A percentile compares a stretch with the other conserved stretches of the same genome.
Evolutionary conservation across 2,888 invertebrate genomes (phyloP).

Genomic region (Cheilosia vernalis): DNA sequence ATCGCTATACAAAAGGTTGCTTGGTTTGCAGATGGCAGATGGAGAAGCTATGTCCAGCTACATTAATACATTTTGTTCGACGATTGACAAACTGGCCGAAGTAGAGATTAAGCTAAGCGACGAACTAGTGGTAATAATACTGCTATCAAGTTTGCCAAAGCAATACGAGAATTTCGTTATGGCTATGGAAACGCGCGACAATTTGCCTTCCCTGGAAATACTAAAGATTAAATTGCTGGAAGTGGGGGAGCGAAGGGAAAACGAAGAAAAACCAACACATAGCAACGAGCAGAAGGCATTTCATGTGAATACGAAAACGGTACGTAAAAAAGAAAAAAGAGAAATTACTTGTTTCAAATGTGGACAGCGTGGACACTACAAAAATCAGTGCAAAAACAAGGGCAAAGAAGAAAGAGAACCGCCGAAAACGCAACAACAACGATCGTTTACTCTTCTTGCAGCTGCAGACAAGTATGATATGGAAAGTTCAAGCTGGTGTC

Average conservation of each 20-base stretch:
- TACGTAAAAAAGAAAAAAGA: conserved; percentile 44
- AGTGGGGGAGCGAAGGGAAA: conserved; percentile 33
- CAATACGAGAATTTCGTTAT: conserved; percentile 51
- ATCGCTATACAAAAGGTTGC: conserved; percentile 64
- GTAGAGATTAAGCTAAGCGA: conserved; percentile 34
- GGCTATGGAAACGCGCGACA: conserved; percentile 44
- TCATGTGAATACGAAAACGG: conserved; percentile 35
- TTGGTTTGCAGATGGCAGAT: conserved; percentile 51
- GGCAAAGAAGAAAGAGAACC: conserved; percentile 45
- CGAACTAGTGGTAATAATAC: conserved; percentile 49
- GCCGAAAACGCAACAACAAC: conserved; percentile 32
- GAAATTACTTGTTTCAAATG: conserved; percentile 29
- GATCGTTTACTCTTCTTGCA: conserved; percentile 43
- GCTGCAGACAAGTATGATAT: conserved; percentile 28
- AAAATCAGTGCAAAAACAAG: conserved; percentile 45
- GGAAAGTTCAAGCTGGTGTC: conserved; percentile 30
- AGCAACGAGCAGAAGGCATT: conserved; percentile 53
- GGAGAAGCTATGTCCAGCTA: conserved; percentile 45
- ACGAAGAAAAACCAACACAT: conserved; percentile 25
- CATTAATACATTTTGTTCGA: conserved; percentile 52
- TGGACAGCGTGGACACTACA: conserved; percentile 41
- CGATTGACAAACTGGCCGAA: conserved; percentile 50
- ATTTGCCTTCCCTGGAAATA: conserved; percentile 34
- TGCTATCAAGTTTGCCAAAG: conserved; percentile 49
- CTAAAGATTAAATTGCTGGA: conserved; percentile 50